Evolutionary conservation across 1,140 invertebrate species (phyloP).

Genomic region (Temnothorax longispinosus): DNA sequence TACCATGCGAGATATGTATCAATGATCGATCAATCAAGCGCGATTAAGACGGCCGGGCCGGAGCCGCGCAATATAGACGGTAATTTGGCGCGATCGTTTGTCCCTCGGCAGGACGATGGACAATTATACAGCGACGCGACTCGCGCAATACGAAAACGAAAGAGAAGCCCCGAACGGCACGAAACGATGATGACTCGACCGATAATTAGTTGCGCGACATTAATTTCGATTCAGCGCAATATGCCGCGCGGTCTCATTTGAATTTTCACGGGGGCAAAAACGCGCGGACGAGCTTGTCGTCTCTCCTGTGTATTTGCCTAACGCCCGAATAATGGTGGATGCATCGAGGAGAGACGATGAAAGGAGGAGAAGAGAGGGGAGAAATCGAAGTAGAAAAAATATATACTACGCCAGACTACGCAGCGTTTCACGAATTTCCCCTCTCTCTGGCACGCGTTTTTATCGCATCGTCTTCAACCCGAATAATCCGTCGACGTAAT

Average conservation of each 20-base stretch:
- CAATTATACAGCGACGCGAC: slow-evolving; percentile 17
- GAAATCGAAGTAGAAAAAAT: slow-evolving; percentile 58
- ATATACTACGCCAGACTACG: slow-evolving; percentile 24
- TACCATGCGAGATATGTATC: background rate
- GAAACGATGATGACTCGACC: slow-evolving; percentile 71
- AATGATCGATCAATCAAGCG: slow-evolving; percentile 39
- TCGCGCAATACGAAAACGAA: slow-evolving; percentile 17
- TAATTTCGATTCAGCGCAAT: slow-evolving; percentile 85
- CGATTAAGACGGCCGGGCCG: slow-evolving; percentile 19
- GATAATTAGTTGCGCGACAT: slow-evolving; percentile 84
- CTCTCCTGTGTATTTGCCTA: slow-evolving; percentile 83
- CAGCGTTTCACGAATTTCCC: slow-evolving; percentile 11
- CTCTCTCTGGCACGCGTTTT: background rate
- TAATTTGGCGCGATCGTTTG: slow-evolving; percentile 40
- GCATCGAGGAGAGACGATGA: slow-evolving; percentile 63
- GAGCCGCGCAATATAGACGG: background rate
- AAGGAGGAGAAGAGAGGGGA: slow-evolving; percentile 50
- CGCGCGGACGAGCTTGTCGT: slow-evolving; percentile 79
- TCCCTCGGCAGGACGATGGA: background rate
- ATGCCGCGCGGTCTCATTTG: slow-evolving; percentile 84
- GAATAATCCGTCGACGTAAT: background rate
- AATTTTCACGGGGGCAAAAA: slow-evolving; percentile 83
- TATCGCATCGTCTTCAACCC: background rate
- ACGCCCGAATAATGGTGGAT: slow-evolving; percentile 83
- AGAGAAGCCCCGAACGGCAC: slow-evolving; percentile 5